Percentiles rank a stretch among this genome's conserved stretches.
Conservation (phyloP, 2,113 vertebrate species). For the Mus musculus region GRCm39 chr4:66511001-66511500, state of each 20-base stretch:
- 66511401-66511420: constrained; percentile 41
- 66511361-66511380: constrained; percentile 55
- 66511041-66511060: not conserved
- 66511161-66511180: constrained; percentile 29
- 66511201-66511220: constrained; percentile 59
- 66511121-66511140: not conserved
- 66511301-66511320: constrained; percentile 55
- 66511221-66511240: constrained; percentile 74
- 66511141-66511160: constrained; percentile 25
- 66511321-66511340: constrained; percentile 69
- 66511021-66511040: not conserved
- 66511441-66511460: constrained; percentile 65
- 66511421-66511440: constrained; percentile 54
- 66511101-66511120: not conserved
- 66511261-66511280: constrained; percentile 72
- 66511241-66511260: constrained; percentile 74
- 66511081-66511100: not conserved
- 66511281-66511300: constrained; percentile 63
- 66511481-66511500: constrained; percentile 53
- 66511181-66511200: constrained; percentile 37
- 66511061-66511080: not conserved
- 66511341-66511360: constrained; percentile 72
- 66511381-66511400: constrained; percentile 70
- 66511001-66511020: constrained; percentile 34
- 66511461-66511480: constrained; percentile 55